Evolutionary conservation across 2,888 invertebrate genomes (phyloP), one percentile per base, ranked within the genome.

Genomic region (Thyatira batis): DNA sequence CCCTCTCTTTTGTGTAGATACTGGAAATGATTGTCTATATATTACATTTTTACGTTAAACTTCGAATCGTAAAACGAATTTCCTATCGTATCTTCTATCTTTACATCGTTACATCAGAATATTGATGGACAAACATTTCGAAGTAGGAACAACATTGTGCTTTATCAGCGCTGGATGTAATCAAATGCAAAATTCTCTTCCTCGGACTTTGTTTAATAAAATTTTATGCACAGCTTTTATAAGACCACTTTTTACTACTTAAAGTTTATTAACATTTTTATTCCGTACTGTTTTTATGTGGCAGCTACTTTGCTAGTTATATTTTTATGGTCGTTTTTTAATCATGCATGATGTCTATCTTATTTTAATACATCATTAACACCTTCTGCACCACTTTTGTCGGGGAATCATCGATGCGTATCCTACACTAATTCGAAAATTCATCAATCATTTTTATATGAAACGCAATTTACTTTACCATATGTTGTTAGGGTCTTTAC

Each of bases 401-500:
- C 54, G 56, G 60, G 67, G 74, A 72, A 64, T 71, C 80, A 78
- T 75, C 77, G 76, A 74, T 73, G 74, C 78, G 76, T 79, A 74
- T 76, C 69, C 65, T 72, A 56, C 71, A 84, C 82, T 84, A 82
- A 87, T 86, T 85, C 84, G 76, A 77, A 81, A 71, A 61, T 72
- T 78, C 86, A 88, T 90, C 83, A 88, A 91, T 90, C 89, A 91
- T 86, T 72, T 72, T 65, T 67, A 69, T 78, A 78, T 81, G 82
- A 78, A 82, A 84, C 76, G 77, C 82, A 85, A 86, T 87, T 80
- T 81, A 77, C 77, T 65, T 60, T 63, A 66, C 82, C 83, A 81
- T 80, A 83, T 81, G 87, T 73, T 75, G 39, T 5, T 8, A 71
- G 70, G 73, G 68, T 48, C 72, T 80, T 80, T 90, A 90, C 90